phyloP scores from a whole-genome alignment of 2,888 invertebrate genomes.

The Ischnus inquisitorius region DNA sequence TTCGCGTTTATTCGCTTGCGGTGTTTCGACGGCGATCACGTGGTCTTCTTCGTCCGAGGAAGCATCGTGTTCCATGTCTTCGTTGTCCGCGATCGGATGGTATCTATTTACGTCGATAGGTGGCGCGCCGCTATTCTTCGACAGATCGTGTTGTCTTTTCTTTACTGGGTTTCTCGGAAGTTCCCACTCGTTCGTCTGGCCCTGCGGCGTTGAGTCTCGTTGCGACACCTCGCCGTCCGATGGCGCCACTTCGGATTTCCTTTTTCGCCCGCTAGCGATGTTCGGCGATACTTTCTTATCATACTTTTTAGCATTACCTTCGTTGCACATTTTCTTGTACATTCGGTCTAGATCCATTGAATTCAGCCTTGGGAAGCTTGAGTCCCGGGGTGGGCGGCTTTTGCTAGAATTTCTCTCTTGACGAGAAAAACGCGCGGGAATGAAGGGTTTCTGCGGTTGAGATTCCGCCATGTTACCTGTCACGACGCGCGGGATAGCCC shows the following conservation, averaged over 20 bases:
- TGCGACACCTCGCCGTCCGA: too few relatives aligned
- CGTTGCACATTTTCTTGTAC: neutral
- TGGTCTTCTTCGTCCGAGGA: neutral
- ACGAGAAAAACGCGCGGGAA: neutral
- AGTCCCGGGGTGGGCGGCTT: neutral
- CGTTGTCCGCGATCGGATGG: neutral
- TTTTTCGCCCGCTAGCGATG: neutral
- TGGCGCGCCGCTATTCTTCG: neutral
- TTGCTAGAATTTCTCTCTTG: neutral
- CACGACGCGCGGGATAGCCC: neutral
- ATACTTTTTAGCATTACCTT: neutral
- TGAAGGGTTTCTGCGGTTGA: neutral
- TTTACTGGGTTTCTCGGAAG: too few relatives aligned
- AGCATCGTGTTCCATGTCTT: neutral
- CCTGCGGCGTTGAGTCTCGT: too few relatives aligned
- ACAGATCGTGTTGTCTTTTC: neutral
- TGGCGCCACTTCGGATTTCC: neutral
- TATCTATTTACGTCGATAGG: neutral
- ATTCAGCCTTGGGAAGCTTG: neutral
- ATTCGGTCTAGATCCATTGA: neutral
- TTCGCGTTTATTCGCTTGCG: neutral
- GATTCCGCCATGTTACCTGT: neutral
- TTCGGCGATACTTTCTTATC: neutral
- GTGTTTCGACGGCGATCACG: neutral
- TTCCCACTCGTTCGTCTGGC: too few relatives aligned